These are phyloP conservation scores for Tympanoctomys barrerae DNA, from an alignment of 2,797 vertebrate genomes.

Conservation along the genomic window DNA sequence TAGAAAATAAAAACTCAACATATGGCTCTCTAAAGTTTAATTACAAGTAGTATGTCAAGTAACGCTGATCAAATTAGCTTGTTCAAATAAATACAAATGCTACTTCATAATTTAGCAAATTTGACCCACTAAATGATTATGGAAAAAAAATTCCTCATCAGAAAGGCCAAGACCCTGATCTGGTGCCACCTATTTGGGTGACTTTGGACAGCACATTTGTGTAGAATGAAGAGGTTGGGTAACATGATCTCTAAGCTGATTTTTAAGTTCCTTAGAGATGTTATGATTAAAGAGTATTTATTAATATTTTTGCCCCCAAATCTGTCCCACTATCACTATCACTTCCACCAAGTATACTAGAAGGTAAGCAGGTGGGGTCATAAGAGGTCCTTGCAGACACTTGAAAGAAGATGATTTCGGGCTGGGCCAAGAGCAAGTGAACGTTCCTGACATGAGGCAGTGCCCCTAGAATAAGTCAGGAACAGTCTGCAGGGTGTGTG, in stretches of 20 bases:
- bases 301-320: background rate
- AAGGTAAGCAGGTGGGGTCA: too few relatives aligned
- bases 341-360: too few relatives aligned
- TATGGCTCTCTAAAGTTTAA: background rate
- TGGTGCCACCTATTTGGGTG: background rate
- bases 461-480: background rate
- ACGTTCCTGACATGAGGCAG: background rate
- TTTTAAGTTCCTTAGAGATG: background rate
- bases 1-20: slow-evolving; percentile 51
- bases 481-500: background rate
- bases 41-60: background rate
- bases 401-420: background rate
- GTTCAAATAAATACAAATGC: slow-evolving; percentile 10
- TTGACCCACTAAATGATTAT: background rate
- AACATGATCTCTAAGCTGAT: background rate
- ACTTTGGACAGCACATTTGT: slow-evolving; percentile 8
- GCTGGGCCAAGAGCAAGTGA: background rate
- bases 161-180: background rate
- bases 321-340: too few relatives aligned
- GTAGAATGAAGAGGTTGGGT: background rate
- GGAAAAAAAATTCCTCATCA: background rate
- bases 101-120: background rate
- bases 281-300: background rate
- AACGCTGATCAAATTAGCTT: slow-evolving; percentile 21
- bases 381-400: background rate